These are phyloP conservation scores for Calidris pugnax DNA, from an alignment of 2,113 vertebrate species.

Conservation along the genomic window DNA sequence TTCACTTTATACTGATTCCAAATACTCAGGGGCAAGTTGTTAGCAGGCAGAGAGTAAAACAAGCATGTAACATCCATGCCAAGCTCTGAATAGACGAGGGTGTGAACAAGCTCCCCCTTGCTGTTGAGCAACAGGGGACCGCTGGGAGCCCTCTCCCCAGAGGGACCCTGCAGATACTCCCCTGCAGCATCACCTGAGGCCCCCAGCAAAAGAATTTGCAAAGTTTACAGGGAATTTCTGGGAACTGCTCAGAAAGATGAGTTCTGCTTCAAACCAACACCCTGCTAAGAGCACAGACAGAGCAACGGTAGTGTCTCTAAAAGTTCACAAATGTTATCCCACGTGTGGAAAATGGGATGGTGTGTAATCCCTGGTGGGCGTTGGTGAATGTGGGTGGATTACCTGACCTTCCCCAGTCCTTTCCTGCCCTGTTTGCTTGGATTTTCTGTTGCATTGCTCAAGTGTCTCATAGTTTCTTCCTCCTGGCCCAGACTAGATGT, in stretches of 20 bases:
- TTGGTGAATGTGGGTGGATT: not conserved
- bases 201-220: not conserved
- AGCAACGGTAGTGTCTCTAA: rapidly evolving
- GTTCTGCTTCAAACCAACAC: rapidly evolving
- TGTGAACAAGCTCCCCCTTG: not conserved
- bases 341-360: not conserved
- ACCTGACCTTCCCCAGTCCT: not conserved
- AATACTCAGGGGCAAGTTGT: not conserved
- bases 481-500: not conserved
- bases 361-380: rapidly evolving
- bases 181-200: not conserved
- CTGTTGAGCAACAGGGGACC: not conserved
- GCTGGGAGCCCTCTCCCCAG: not conserved
- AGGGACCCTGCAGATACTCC: not conserved
- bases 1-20: slow-evolving; percentile 29
- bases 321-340: not conserved
- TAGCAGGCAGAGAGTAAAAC: not conserved
- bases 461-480: rapidly evolving
- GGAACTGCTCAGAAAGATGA: not conserved
- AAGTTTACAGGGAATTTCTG: not conserved
- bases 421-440: not conserved
- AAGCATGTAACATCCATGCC: not conserved
- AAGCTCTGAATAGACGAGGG: not conserved
- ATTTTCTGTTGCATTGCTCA: not conserved
- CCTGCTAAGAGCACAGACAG: not conserved